Evolutionary conservation across 2,797 vertebrate species (phyloP).

Genomic region (Garrulus glandarius): DNA sequence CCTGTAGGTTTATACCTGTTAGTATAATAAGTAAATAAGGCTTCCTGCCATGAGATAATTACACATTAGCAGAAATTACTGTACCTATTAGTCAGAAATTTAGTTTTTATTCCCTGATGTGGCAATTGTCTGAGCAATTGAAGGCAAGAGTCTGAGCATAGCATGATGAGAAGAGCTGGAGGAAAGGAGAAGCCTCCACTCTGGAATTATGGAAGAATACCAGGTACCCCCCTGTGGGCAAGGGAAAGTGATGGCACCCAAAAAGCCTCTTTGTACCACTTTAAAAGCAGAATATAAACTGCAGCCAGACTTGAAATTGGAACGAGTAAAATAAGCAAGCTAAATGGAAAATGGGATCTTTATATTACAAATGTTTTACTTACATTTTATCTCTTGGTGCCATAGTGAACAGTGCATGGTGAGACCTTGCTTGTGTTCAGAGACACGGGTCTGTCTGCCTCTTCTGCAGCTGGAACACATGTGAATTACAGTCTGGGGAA

Average conservation of each 20-base stretch:
- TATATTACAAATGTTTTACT: neutral
- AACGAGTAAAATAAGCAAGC: neutral
- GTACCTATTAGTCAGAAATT: neutral
- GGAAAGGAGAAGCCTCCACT: neutral
- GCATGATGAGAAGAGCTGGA: neutral
- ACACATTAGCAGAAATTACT: neutral
- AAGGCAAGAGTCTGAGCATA: neutral
- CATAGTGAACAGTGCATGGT: neutral
- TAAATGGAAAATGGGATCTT: neutral
- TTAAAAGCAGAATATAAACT: neutral
- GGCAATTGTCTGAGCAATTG: neutral
- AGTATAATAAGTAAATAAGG: neutral
- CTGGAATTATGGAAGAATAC: neutral
- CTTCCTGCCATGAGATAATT: conserved; percentile 11
- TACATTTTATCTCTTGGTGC: neutral
- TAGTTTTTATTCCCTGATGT: neutral
- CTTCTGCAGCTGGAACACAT: neutral
- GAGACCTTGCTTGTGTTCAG: fast-evolving
- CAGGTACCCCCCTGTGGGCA: neutral
- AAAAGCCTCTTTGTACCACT: neutral
- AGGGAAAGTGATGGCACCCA: neutral
- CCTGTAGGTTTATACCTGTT: neutral
- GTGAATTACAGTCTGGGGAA: neutral
- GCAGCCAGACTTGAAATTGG: neutral
- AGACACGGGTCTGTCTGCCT: neutral